These are phyloP conservation scores for Silurus lanzhouensis DNA, from an alignment of 2,797 vertebrate species.

Conservation along the genomic window DNA sequence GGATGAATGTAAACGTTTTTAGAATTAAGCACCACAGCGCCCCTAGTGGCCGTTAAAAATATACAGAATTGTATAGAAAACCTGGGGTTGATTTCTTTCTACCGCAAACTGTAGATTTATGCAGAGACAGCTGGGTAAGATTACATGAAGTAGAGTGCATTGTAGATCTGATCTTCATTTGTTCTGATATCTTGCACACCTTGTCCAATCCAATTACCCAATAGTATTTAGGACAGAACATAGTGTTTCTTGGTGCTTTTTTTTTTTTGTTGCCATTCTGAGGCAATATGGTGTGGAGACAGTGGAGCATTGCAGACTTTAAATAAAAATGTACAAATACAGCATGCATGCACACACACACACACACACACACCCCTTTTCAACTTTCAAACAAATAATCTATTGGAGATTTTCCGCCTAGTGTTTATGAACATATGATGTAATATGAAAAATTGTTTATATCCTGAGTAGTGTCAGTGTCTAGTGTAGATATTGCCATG, in stretches of 20 bases:
- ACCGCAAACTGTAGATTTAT: not conserved
- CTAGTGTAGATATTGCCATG: not conserved
- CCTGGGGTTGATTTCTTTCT: not conserved
- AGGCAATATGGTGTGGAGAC: not conserved
- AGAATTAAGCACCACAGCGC: not conserved
- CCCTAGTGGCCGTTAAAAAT: not conserved
- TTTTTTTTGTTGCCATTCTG: not conserved
- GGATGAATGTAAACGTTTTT: not conserved
- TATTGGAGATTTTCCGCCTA: no score
- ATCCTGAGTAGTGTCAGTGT: not conserved
- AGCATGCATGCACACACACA: not conserved
- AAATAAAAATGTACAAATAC: slow-evolving; percentile 19
- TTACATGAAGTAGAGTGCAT: not conserved
- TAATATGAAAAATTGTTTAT: not conserved
- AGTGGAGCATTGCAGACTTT: slow-evolving; percentile 15
- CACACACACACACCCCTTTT: no score
- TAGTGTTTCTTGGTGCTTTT: not conserved
- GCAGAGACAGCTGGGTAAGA: not conserved
- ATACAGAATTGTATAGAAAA: not conserved
- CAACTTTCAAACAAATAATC: no score
- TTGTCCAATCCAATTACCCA: not conserved
- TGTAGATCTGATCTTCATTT: not conserved
- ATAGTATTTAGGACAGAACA: not conserved
- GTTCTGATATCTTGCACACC: not conserved
- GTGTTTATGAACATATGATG: not conserved